Evolutionary conservation across 2,113 vertebrate species (phyloP).

Genomic region (Podiceps cristatus): DNA sequence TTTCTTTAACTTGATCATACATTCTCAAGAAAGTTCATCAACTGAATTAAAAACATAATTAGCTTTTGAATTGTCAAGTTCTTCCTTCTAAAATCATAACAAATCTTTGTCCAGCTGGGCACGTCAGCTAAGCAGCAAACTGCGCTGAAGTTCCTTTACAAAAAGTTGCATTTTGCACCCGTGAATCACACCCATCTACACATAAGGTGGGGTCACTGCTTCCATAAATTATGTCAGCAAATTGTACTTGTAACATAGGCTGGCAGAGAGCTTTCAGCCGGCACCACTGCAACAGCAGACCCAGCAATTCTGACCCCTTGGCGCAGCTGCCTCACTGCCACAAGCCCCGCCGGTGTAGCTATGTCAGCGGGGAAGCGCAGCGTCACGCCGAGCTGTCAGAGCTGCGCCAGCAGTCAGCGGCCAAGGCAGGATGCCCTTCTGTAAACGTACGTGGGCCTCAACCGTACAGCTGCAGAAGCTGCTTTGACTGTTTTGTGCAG

Average conservation of each 20-base stretch:
- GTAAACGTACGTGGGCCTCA: accelerated
- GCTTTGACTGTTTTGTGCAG: background rate
- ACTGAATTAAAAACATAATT: background rate
- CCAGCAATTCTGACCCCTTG: background rate
- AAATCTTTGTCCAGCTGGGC: background rate
- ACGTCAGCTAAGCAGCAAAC: background rate
- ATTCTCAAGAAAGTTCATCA: background rate
- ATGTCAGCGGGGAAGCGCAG: accelerated
- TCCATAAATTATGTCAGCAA: background rate
- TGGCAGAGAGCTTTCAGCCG: background rate
- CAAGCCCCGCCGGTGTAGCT: accelerated
- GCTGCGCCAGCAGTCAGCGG: background rate
- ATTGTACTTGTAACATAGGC: background rate
- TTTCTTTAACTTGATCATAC: background rate
- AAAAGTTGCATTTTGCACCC: background rate
- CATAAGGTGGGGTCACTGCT: accelerated
- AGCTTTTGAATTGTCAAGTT: background rate
- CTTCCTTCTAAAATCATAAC: background rate
- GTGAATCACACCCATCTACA: background rate
- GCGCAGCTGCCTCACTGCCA: background rate
- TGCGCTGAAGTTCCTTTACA: background rate
- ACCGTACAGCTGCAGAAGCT: background rate
- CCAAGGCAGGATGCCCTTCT: background rate
- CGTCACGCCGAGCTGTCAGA: background rate
- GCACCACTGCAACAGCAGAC: background rate